These are phyloP conservation scores for Sinocyclocheilus anshuiensis DNA, from an alignment of 2,113 vertebrate genomes.

Conservation along the genomic window DNA sequence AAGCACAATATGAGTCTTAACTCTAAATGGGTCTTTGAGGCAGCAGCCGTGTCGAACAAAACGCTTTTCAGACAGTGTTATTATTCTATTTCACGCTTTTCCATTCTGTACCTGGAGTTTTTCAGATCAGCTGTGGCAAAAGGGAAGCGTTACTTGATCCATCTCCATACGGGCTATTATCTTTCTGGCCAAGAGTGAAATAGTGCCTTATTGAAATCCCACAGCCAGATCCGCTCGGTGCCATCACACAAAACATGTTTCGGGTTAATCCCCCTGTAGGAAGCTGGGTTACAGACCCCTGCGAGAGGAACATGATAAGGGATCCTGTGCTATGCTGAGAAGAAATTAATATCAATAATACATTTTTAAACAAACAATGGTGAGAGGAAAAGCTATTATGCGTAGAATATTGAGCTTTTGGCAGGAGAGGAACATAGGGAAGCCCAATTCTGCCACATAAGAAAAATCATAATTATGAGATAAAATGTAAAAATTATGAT, in stretches of 20 bases:
- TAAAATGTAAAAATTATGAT: neutral
- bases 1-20: conserved; percentile 61
- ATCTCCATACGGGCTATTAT: conserved; percentile 38
- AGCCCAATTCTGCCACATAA: neutral
- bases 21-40: conserved; percentile 65
- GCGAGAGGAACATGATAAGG: conserved; percentile 64
- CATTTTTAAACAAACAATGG: conserved; percentile 6
- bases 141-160: conserved; percentile 36
- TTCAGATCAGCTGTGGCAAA: conserved; percentile 45
- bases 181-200: conserved; percentile 52
- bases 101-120: conserved; percentile 44
- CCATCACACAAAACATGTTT: conserved; percentile 69
- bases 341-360: conserved; percentile 39
- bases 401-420: neutral
- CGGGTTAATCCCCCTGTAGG: conserved; percentile 69
- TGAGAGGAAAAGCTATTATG: neutral
- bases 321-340: conserved; percentile 39
- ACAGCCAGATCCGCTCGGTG: conserved; percentile 20
- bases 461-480: neutral
- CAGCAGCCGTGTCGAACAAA: conserved; percentile 58
- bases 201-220: conserved; percentile 68
- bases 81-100: conserved; percentile 63
- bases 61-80: conserved; percentile 60
- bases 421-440: neutral
- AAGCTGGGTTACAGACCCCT: conserved; percentile 62